These are phyloP conservation scores for Coelopa pilipes DNA, from an alignment of 2,888 invertebrate species.

Conservation along the genomic window DNA sequence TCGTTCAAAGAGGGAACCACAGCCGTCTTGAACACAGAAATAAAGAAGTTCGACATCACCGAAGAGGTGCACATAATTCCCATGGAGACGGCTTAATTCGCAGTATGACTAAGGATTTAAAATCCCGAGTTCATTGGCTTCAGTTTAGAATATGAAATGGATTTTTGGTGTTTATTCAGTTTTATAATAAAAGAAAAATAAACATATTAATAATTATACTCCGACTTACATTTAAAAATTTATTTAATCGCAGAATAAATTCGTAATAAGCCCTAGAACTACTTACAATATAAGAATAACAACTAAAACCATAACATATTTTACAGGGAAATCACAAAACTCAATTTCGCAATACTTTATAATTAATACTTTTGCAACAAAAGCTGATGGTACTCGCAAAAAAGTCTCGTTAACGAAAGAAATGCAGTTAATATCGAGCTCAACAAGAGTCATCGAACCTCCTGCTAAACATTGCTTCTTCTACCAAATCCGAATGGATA, in stretches of 20 bases:
- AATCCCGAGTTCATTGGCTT: background rate
- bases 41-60: slow-evolving; percentile 58
- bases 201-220: background rate
- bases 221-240: background rate
- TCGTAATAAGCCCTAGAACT: background rate
- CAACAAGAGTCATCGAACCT: no score
- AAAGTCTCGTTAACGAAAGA: no score
- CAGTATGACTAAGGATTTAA: background rate
- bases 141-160: slow-evolving; percentile 8
- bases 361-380: no score
- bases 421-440: no score
- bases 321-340: background rate
- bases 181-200: slow-evolving; percentile 8
- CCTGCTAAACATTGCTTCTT: background rate
- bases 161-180: slow-evolving; percentile 19
- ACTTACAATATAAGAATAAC: no score
- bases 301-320: background rate
- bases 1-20: slow-evolving; percentile 61
- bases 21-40: slow-evolving; percentile 51
- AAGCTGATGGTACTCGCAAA: no score
- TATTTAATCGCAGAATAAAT: slow-evolving; percentile 1
- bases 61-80: slow-evolving; percentile 59
- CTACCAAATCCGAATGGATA: background rate
- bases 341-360: background rate
- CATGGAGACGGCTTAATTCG: slow-evolving; percentile 58